These are phyloP conservation scores for Crepidodera aurea DNA, from an alignment of 2,888 invertebrate genomes.

Conservation along the genomic window DNA sequence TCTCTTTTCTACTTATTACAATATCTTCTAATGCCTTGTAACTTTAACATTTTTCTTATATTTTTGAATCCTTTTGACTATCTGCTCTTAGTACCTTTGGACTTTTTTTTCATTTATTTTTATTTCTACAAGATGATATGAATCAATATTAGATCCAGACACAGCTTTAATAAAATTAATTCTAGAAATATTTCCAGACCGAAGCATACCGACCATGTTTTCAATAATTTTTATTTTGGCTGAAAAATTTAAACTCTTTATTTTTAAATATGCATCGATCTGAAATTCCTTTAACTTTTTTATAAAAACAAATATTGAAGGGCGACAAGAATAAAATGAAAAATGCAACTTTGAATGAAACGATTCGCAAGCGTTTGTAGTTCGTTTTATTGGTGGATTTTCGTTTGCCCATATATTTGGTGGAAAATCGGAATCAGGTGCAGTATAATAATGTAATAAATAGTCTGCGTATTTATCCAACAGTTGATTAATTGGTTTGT, in stretches of 20 bases:
- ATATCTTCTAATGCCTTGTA: no score
- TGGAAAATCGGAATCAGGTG: background rate
- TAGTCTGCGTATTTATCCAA: background rate
- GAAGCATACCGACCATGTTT: background rate
- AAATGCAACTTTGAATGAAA: background rate
- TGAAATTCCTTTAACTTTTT: background rate
- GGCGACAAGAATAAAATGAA: background rate
- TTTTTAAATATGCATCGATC: background rate
- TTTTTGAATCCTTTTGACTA: no score
- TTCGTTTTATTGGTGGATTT: background rate
- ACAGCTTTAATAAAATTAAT: background rate
- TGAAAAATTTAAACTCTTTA: background rate
- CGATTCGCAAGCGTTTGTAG: conserved; percentile 4
- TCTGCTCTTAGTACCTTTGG: no score
- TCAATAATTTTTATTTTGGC: background rate
- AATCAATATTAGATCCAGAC: no score
- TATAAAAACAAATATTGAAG: background rate
- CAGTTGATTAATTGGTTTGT: background rate
- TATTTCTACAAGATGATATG: no score
- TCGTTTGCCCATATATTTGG: background rate
- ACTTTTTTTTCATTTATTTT: no score
- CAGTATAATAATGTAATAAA: background rate
- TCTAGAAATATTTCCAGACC: background rate
- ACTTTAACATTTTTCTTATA: no score
- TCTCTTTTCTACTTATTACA: no score